Percentiles rank a stretch among this genome's conserved stretches.
phyloP scores from a whole-genome alignment of 2,113 vertebrate genomes.

The Brachirus orientalis region DNA sequence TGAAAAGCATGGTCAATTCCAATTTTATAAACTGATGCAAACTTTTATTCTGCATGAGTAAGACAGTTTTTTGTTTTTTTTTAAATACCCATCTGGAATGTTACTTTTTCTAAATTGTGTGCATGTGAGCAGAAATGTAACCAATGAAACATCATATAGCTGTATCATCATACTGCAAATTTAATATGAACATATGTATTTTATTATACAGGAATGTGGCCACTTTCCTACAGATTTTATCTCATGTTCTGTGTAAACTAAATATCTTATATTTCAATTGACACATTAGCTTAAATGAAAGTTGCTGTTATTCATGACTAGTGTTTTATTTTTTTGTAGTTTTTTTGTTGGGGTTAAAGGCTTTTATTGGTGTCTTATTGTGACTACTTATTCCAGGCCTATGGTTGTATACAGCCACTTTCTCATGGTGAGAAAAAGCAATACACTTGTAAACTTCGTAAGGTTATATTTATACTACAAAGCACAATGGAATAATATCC shows the following conservation, averaged over 20 bases:
- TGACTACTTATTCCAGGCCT: not conserved
- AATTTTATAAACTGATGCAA: slow-evolving; percentile 1
- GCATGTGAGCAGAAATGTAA: not conserved
- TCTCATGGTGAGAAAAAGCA: not conserved
- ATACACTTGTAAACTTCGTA: not conserved
- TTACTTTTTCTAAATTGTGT: not conserved
- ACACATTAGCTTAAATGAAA: slow-evolving; percentile 9
- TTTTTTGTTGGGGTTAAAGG: not conserved
- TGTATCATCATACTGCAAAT: not conserved
- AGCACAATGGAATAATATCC: slow-evolving; percentile 19
- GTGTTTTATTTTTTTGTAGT: not conserved
- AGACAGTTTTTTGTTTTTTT: not conserved
- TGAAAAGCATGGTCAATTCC: not conserved
- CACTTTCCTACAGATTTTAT: slow-evolving; percentile 20
- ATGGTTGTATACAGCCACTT: not conserved
- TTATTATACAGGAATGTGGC: slow-evolving; percentile 1
- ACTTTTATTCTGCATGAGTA: slow-evolving; percentile 1
- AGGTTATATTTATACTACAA: slow-evolving; percentile 6
- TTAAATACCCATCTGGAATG: not conserved
- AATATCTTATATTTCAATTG: not conserved
- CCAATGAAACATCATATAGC: not conserved
- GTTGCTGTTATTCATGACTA: not conserved
- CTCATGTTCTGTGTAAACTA: not conserved
- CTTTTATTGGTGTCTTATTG: not conserved
- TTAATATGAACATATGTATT: not conserved